Conservation (phyloP, 2,113 vertebrate species). For the Erpornis zantholeuca region DNA sequence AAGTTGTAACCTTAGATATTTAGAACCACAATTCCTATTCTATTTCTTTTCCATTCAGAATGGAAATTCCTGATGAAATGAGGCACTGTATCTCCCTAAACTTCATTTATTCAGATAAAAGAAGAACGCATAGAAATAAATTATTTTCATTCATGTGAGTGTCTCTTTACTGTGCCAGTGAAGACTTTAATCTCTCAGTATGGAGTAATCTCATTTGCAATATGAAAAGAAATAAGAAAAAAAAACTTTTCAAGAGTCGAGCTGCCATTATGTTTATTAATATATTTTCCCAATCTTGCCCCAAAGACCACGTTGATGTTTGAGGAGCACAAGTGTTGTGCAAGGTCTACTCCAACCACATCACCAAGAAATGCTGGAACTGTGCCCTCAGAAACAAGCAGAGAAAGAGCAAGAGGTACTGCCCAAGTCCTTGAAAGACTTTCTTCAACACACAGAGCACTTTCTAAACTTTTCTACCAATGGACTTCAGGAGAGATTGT, state of each 20-base stretch:
- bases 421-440: neutral
- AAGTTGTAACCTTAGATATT: neutral
- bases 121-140: neutral
- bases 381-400: neutral
- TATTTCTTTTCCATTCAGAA: neutral
- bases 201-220: neutral
- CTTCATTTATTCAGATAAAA: slow-evolving; percentile 1
- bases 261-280: neutral
- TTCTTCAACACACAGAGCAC: neutral
- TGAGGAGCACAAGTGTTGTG: neutral
- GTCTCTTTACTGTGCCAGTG: neutral
- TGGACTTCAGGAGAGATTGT: neutral
- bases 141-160: neutral
- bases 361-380: neutral
- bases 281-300: neutral
- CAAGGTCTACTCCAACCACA: neutral
- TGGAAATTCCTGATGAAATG: neutral
- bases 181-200: neutral
- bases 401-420: neutral
- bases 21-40: neutral
- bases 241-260: neutral
- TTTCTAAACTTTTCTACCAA: neutral
- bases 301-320: neutral
- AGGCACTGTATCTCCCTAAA: neutral
- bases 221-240: neutral